A percentile compares a stretch with the other conserved stretches of the same genome.
Evolutionary conservation across 2,113 vertebrate genomes (phyloP).

Genomic region (Psilopogon haemacephalus): DNA sequence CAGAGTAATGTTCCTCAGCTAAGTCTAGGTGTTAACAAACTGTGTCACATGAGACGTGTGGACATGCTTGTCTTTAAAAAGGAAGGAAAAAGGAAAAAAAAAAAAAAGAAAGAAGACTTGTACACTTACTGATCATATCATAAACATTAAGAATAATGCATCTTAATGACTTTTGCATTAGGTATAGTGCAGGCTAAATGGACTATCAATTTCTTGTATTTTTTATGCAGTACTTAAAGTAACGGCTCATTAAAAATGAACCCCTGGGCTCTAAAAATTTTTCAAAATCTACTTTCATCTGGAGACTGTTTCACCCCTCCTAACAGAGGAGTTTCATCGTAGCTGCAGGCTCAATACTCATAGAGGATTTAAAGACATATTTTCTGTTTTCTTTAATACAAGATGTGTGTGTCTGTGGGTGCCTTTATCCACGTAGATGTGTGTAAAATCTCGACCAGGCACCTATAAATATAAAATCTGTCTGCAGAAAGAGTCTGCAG

Average conservation of each 20-base stretch:
- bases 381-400: constrained; percentile 30
- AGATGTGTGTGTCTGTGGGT: background rate
- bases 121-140: constrained; percentile 93
- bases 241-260: constrained; percentile 99
- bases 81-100: too few species aligned
- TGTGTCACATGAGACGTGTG: background rate
- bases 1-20: background rate
- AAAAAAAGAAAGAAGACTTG: constrained; percentile 43
- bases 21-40: background rate
- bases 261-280: constrained; percentile 88
- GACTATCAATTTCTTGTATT: constrained; percentile 98
- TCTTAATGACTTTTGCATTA: constrained; percentile 97
- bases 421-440: background rate
- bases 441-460: background rate
- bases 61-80: constrained; percentile 34
- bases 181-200: constrained; percentile 95
- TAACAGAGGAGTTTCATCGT: constrained; percentile 84
- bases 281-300: constrained; percentile 91
- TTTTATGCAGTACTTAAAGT: constrained; percentile 99
- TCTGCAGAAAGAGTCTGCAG: background rate
- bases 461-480: background rate
- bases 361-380: constrained; percentile 78
- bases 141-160: constrained; percentile 95
- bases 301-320: constrained; percentile 89
- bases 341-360: constrained; percentile 85